Conservation (phyloP, 2,888 invertebrate species). For the Scaptodrosophila latifasciaeformis region DNA sequence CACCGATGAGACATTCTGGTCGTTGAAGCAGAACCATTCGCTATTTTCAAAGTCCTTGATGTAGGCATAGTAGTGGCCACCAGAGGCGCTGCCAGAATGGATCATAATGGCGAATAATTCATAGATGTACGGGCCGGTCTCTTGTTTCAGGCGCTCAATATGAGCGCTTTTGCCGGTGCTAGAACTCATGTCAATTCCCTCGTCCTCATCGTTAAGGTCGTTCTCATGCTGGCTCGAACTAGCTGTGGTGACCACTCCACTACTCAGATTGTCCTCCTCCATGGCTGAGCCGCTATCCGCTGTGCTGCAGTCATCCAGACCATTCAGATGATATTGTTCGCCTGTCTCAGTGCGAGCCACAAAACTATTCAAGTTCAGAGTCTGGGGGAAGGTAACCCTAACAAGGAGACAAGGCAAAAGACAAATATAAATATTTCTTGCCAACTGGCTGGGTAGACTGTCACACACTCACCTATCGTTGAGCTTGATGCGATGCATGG, state of each 20-base stretch:
- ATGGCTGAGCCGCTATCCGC: conserved; percentile 83
- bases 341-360: conserved; percentile 74
- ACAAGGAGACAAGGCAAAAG: conserved; percentile 47
- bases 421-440: neutral
- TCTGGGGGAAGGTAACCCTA: conserved; percentile 88
- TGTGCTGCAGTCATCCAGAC: conserved; percentile 80
- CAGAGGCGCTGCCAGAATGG: conserved; percentile 91
- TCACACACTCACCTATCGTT: conserved; percentile 84
- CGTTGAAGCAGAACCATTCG: conserved; percentile 92
- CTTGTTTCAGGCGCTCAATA: conserved; percentile 59
- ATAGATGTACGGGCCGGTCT: conserved; percentile 84
- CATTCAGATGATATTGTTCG: conserved; percentile 51
- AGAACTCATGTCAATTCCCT: conserved; percentile 80
- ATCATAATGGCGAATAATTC: conserved; percentile 94
- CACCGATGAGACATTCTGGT: conserved; percentile 86
- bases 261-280: conserved; percentile 79
- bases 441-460: neutral
- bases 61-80: conserved; percentile 94
- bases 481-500: conserved; percentile 88
- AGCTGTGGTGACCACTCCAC: conserved; percentile 74
- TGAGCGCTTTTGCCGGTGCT: conserved; percentile 70
- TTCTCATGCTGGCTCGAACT: conserved; percentile 73
- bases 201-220: conserved; percentile 79
- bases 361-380: conserved; percentile 85
- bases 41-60: conserved; percentile 86